These are phyloP conservation scores for Tursiops truncatus DNA, from an alignment of 2,113 vertebrate species.

Conservation along the genomic window DNA sequence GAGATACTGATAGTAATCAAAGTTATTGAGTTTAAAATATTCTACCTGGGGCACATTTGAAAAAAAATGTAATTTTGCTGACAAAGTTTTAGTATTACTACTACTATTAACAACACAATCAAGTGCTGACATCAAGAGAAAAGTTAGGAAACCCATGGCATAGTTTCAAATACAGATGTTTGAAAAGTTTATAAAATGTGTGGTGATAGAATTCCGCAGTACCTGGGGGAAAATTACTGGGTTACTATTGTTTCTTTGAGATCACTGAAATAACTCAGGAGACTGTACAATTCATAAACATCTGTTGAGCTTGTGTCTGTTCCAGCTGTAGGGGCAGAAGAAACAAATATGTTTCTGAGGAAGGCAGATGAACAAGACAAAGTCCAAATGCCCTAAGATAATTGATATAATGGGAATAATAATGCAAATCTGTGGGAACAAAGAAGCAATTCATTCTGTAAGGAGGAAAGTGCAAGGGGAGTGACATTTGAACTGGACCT, in stretches of 20 bases:
- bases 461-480: neutral
- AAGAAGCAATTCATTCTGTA: neutral
- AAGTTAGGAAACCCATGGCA: neutral
- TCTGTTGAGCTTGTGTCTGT: neutral
- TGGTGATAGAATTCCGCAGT: neutral
- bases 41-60: neutral
- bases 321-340: neutral
- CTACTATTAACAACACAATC: neutral
- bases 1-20: neutral
- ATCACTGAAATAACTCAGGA: conserved; percentile 3
- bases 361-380: neutral
- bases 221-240: neutral
- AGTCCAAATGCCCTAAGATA: neutral
- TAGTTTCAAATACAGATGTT: neutral
- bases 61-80: neutral
- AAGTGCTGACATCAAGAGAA: neutral
- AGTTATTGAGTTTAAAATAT: neutral
- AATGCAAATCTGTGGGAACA: neutral
- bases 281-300: neutral
- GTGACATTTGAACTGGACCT: neutral
- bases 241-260: conserved; percentile 23
- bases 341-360: neutral
- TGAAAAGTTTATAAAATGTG: conserved; percentile 1
- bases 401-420: neutral
- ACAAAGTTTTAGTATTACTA: neutral